Percentiles rank a stretch among this genome's conserved stretches.
Evolutionary conservation across 2,888 invertebrate genomes (phyloP).

Genomic region (Oscheius sp.): DNA sequence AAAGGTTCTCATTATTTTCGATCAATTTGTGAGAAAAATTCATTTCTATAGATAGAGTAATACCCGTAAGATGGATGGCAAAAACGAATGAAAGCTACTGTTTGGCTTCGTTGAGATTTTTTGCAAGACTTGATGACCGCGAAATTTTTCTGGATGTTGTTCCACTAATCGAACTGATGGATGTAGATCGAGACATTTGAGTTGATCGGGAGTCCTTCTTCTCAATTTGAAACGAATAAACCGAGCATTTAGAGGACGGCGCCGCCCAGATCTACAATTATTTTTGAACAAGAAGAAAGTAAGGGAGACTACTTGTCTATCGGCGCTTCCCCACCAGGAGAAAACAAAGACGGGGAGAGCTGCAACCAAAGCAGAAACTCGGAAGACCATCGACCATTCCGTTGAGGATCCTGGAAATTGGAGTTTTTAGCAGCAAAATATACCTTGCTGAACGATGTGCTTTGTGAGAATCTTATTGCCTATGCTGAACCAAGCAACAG

Average conservation of each 20-base stretch:
- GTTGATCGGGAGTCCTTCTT: not conserved
- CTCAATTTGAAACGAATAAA: slow-evolving; percentile 47
- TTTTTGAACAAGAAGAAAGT: not conserved
- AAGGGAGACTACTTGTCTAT: slow-evolving; percentile 55
- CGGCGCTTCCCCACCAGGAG: slow-evolving; percentile 64
- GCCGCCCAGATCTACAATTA: slow-evolving; percentile 61
- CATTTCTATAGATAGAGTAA: too few relatives aligned
- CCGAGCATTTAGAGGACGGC: slow-evolving; percentile 58
- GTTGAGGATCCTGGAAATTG: slow-evolving; percentile 42
- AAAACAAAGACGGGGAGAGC: slow-evolving; percentile 63
- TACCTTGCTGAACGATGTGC: slow-evolving; percentile 65
- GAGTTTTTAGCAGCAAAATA: not conserved
- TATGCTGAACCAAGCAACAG: slow-evolving; percentile 62
- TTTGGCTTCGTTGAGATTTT: slow-evolving; percentile 31
- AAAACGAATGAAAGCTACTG: not conserved
- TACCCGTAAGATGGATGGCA: not conserved
- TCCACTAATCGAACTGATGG: slow-evolving; percentile 30
- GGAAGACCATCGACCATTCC: slow-evolving; percentile 67
- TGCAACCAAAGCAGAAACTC: slow-evolving; percentile 63
- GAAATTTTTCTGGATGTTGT: not conserved
- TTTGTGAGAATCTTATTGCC: slow-evolving; percentile 67
- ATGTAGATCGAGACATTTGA: slow-evolving; percentile 45
- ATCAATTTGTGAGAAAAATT: too few relatives aligned
- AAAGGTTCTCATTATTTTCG: too few relatives aligned
- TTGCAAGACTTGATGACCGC: slow-evolving; percentile 26